phyloP scores from a whole-genome alignment of 2,113 vertebrate species.

The Dunckerocampus dactyliophorus region DNA sequence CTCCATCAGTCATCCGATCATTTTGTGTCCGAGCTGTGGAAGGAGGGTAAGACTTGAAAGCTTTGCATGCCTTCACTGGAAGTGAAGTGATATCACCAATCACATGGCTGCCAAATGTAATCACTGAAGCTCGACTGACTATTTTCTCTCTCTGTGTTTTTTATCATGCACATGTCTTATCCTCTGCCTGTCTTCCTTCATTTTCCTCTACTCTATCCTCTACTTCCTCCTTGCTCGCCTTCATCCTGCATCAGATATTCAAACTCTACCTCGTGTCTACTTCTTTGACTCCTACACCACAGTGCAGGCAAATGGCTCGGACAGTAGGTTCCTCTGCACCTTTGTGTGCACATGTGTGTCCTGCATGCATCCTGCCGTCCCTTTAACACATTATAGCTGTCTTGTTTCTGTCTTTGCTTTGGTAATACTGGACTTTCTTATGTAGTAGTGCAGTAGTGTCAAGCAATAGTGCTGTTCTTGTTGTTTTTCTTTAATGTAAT shows the following conservation, averaged over 20 bases:
- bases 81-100: too few relatives aligned
- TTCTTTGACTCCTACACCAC: slow-evolving; percentile 84
- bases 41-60: slow-evolving; percentile 78
- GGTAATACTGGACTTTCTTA: slow-evolving; percentile 11
- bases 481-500: too few relatives aligned
- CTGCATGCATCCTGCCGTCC: slow-evolving; percentile 23
- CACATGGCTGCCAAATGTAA: not conserved
- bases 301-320: slow-evolving; percentile 76
- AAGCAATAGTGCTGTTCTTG: too few relatives aligned
- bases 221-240: slow-evolving; percentile 12
- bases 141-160: slow-evolving; percentile 32
- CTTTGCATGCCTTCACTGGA: not conserved
- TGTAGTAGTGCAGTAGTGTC: too few relatives aligned
- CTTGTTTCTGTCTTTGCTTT: too few relatives aligned
- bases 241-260: slow-evolving; percentile 73
- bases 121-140: slow-evolving; percentile 31
- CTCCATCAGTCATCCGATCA: slow-evolving; percentile 86
- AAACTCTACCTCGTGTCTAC: slow-evolving; percentile 83
- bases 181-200: slow-evolving; percentile 13
- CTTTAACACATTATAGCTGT: not conserved
- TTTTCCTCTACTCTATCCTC: slow-evolving; percentile 24
- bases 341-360: slow-evolving; percentile 15
- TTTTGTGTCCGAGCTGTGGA: slow-evolving; percentile 88
- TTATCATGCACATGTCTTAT: slow-evolving; percentile 7
- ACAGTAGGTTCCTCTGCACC: slow-evolving; percentile 75